phyloP scores from a whole-genome alignment of 2,797 vertebrate genomes.

The Amblyraja radiata region DNA sequence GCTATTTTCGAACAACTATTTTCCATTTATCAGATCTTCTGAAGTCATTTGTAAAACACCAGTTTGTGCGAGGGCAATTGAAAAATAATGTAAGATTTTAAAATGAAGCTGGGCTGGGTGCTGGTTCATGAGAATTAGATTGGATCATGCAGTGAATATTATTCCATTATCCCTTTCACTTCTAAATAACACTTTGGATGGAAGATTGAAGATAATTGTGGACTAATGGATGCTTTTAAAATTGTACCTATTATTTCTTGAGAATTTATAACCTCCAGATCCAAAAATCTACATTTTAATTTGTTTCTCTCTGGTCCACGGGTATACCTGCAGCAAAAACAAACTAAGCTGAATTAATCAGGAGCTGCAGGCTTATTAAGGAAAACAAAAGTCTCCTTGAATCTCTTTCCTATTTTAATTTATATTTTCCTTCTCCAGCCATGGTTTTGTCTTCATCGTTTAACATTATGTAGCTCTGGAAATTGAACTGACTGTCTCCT shows the following conservation, averaged over 20 bases:
- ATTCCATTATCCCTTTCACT: neutral
- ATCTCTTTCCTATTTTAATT: neutral
- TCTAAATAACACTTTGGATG: neutral
- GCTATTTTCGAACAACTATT: neutral
- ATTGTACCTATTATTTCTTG: neutral
- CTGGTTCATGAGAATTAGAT: conserved; percentile 16
- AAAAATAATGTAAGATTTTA: conserved; percentile 21
- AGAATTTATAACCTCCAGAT: neutral
- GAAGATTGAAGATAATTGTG: neutral
- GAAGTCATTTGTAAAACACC: neutral
- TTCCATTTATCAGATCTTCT: neutral
- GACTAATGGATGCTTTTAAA: neutral
- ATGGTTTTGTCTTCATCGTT: neutral
- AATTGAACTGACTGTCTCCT: neutral
- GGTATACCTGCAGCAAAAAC: no score
- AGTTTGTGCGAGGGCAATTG: conserved; percentile 9
- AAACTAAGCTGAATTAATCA: neutral
- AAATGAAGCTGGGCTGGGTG: neutral
- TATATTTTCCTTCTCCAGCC: neutral
- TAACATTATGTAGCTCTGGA: neutral
- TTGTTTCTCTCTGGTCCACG: neutral
- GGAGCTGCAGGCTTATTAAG: no score
- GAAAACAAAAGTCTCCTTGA: neutral
- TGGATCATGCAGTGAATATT: conserved; percentile 21
- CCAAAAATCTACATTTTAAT: neutral